A percentile compares a stretch with the other conserved stretches of the same genome.
phyloP scores from a whole-genome alignment of 2,113 vertebrate species.

The Oncorhynchus clarkii region DNA sequence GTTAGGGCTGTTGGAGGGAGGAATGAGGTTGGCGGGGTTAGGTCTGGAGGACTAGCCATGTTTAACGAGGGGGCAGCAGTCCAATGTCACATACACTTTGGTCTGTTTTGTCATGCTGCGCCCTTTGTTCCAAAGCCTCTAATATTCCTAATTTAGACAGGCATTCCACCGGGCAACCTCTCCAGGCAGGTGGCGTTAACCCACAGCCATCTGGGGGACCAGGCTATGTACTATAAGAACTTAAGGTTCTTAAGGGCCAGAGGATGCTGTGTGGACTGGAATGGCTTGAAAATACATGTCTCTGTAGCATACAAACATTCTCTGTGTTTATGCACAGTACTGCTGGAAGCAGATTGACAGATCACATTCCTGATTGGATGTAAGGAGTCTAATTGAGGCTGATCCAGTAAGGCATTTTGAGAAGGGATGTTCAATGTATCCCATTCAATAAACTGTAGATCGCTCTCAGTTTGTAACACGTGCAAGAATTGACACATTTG shows the following conservation, averaged over 20 bases:
- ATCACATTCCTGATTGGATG: not conserved
- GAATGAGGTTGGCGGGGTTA: constrained; percentile 42
- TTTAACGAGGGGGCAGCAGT: constrained; percentile 40
- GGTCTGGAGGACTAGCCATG: constrained; percentile 28
- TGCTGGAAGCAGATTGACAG: not conserved
- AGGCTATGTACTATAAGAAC: constrained; percentile 1
- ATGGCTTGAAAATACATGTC: not conserved
- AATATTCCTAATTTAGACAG: constrained; percentile 36
- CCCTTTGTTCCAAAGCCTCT: constrained; percentile 46
- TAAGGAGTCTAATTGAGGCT: too few species aligned
- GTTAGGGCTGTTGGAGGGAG: constrained; percentile 35
- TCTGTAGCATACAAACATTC: not conserved
- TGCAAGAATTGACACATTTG: too few species aligned
- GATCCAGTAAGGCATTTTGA: too few species aligned
- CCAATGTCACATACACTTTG: constrained; percentile 53
- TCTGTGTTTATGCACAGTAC: not conserved
- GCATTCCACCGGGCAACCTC: constrained; percentile 16
- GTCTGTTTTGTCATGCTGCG: constrained; percentile 34
- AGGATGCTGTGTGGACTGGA: not conserved
- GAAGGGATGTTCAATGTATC: not conserved
- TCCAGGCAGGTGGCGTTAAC: constrained; percentile 1
- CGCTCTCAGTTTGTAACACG: not conserved
- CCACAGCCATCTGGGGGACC: not conserved
- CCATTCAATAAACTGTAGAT: not conserved
- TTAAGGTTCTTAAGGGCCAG: constrained; percentile 3